A percentile compares a stretch with the other conserved stretches of the same genome.
These are phyloP conservation scores for Spilogale gracilis DNA, from an alignment of 2,113 vertebrate species.

Conservation along the genomic window DNA sequence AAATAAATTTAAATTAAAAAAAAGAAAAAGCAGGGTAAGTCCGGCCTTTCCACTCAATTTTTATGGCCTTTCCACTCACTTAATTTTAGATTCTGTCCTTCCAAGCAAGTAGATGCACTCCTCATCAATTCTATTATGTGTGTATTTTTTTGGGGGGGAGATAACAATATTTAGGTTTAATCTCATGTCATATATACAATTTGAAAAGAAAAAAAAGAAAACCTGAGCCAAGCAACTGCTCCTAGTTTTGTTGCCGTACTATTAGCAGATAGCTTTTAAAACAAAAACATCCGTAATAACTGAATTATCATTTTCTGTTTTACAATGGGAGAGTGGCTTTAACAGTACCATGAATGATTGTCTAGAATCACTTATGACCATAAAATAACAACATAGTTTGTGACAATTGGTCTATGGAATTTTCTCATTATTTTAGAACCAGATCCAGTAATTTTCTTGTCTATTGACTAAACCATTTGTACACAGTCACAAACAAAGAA, in stretches of 20 bases:
- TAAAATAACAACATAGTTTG: neutral
- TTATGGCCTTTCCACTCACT: neutral
- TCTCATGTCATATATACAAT: neutral
- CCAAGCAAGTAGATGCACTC: neutral
- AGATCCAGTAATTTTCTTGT: slow-evolving; percentile 53
- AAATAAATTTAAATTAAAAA: too few species aligned
- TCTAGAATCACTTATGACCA: neutral
- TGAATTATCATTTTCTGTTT: slow-evolving; percentile 27
- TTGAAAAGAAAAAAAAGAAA: slow-evolving; percentile 37
- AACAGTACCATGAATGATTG: neutral
- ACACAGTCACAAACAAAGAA: slow-evolving; percentile 42
- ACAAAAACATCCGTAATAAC: slow-evolving; percentile 1
- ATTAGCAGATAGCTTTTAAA: neutral
- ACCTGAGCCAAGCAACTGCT: neutral
- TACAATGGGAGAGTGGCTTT: neutral
- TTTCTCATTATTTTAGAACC: slow-evolving; percentile 53
- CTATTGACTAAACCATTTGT: slow-evolving; percentile 60
- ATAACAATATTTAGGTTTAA: neutral
- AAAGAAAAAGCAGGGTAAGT: neutral
- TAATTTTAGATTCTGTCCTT: neutral
- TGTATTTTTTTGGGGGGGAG: neutral
- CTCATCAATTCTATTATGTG: neutral
- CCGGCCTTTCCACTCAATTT: neutral
- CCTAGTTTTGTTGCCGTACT: neutral
- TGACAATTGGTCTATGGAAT: neutral